Conservation (phyloP, 2,888 invertebrate genomes). For the Drosophila silvestris region DNA sequence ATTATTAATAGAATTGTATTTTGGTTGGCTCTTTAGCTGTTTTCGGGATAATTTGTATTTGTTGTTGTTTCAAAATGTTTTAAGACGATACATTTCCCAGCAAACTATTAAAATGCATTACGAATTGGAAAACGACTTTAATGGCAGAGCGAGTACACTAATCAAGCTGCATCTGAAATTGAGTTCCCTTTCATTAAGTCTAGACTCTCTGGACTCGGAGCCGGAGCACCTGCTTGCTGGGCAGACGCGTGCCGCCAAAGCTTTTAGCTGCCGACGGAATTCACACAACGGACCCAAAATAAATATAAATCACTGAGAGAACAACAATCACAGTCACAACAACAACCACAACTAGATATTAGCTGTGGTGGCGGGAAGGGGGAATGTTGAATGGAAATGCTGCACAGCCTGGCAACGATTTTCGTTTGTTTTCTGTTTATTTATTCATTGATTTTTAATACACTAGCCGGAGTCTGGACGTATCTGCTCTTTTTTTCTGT, state of each 20-base stretch:
- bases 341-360: slow-evolving; percentile 41
- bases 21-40: background rate
- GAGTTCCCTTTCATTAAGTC: background rate
- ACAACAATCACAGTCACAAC: slow-evolving; percentile 10
- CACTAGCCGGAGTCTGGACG: slow-evolving; percentile 52
- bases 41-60: background rate
- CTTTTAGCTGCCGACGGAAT: slow-evolving; percentile 71
- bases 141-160: slow-evolving; percentile 25
- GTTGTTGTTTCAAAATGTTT: background rate
- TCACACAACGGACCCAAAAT: slow-evolving; percentile 68
- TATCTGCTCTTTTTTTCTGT: background rate
- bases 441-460: slow-evolving; percentile 76
- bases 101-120: slow-evolving; percentile 28
- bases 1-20: background rate
- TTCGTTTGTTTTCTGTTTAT: slow-evolving; percentile 64
- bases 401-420: slow-evolving; percentile 37
- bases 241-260: slow-evolving; percentile 73
- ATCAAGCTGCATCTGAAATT: slow-evolving; percentile 16
- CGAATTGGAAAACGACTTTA: slow-evolving; percentile 12
- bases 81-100: background rate
- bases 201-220: slow-evolving; percentile 1
- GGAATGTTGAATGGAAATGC: slow-evolving; percentile 47
- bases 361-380: background rate
- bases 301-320: slow-evolving; percentile 67
- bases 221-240: slow-evolving; percentile 26